phyloP scores from a whole-genome alignment of 2,888 invertebrate species.

The Drosophila melanosoma region DNA sequence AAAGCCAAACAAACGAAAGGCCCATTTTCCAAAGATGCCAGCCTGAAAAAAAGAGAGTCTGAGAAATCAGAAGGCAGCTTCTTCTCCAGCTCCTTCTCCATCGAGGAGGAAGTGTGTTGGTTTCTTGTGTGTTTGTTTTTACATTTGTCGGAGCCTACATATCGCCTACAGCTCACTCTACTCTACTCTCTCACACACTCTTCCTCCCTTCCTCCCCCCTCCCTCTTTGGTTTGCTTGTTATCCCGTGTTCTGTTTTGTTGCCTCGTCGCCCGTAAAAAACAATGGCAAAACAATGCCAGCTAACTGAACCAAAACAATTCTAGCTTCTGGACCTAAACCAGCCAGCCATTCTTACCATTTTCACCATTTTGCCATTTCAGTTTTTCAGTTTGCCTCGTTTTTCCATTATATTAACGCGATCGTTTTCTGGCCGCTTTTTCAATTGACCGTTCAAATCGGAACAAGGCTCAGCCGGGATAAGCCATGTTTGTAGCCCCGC shows the following conservation, averaged over 20 bases:
- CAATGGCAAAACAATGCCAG: slow-evolving; percentile 58
- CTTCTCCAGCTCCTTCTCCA: not conserved
- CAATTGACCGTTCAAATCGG: slow-evolving; percentile 83
- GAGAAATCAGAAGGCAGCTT: slow-evolving; percentile 5
- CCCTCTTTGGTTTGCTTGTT: slow-evolving; percentile 46
- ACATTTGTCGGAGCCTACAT: slow-evolving; percentile 46
- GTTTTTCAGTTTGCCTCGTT: slow-evolving; percentile 20
- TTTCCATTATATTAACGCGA: slow-evolving; percentile 53
- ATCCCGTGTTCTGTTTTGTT: slow-evolving; percentile 50
- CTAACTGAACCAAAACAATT: slow-evolving; percentile 23
- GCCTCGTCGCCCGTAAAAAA: slow-evolving; percentile 63
- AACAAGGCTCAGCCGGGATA: slow-evolving; percentile 82
- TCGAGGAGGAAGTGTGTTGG: slow-evolving; percentile 10
- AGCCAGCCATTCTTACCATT: not conserved
- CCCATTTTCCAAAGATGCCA: slow-evolving; percentile 53
- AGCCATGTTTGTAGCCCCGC: slow-evolving; percentile 74
- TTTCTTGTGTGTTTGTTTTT: slow-evolving; percentile 60
- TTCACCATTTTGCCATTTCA: slow-evolving; percentile 4
- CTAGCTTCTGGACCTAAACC: slow-evolving; percentile 5
- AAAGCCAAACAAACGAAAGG: slow-evolving; percentile 59
- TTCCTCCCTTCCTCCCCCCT: not conserved
- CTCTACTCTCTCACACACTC: not conserved
- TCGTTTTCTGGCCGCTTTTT: slow-evolving; percentile 76
- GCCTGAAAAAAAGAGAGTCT: slow-evolving; percentile 4
- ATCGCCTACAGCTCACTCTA: not conserved